Evolutionary conservation across 2,113 vertebrate genomes (phyloP).

Genomic region (Electrona antarctica): DNA sequence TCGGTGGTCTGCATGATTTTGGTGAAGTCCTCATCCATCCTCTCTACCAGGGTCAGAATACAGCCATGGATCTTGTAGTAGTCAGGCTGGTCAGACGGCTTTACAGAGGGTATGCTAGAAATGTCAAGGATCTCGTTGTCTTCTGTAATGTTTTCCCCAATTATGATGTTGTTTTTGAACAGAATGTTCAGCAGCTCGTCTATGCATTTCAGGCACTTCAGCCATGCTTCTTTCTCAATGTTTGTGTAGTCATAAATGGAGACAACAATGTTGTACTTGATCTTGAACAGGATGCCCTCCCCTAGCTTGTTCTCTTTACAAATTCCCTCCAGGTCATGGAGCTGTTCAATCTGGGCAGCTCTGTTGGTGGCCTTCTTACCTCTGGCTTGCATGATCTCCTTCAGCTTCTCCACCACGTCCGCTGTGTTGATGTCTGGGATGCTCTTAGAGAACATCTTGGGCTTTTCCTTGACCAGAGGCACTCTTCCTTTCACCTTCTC

Average conservation of each 20-base stretch:
- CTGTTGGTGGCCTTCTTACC: constrained; percentile 90
- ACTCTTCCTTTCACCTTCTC: constrained; percentile 85
- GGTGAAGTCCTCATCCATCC: constrained; percentile 94
- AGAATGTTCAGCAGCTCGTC: constrained; percentile 89
- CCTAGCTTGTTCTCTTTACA: constrained; percentile 85
- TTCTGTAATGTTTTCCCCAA: constrained; percentile 90
- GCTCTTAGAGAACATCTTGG: constrained; percentile 94
- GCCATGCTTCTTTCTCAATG: constrained; percentile 77
- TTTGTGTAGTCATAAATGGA: constrained; percentile 87
- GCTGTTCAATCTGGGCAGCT: constrained; percentile 88
- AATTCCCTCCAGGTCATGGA: constrained; percentile 84
- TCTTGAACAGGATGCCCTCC: constrained; percentile 85
- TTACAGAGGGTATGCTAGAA: too few species aligned
- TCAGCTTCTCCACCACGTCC: constrained; percentile 90
- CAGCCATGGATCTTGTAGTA: constrained; percentile 85
- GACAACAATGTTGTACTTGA: constrained; percentile 93
- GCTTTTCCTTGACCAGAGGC: constrained; percentile 88
- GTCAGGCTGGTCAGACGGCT: too few species aligned
- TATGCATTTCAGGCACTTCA: constrained; percentile 87
- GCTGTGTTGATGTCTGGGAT: constrained; percentile 86
- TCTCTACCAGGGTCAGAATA: constrained; percentile 88
- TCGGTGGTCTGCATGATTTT: constrained; percentile 97
- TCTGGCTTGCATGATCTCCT: constrained; percentile 90
- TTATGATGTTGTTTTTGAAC: constrained; percentile 88
- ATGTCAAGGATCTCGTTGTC: constrained; percentile 84